These are phyloP conservation scores for Semnornis frantzii DNA, from an alignment of 2,113 vertebrate species.

Conservation along the genomic window DNA sequence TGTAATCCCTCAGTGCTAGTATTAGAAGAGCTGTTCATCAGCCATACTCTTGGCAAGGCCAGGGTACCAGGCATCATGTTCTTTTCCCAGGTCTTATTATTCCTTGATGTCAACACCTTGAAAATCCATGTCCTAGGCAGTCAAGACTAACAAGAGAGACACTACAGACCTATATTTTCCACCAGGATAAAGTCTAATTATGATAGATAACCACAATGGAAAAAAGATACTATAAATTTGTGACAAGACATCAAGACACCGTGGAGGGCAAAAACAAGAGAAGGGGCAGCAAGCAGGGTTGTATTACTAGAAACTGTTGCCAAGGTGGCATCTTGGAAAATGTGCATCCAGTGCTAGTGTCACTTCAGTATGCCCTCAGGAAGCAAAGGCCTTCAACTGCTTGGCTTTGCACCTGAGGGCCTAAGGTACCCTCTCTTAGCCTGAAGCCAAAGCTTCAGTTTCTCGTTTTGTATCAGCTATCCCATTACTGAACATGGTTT, in stretches of 20 bases:
- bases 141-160: not conserved
- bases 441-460: not conserved
- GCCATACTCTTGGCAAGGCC: not conserved
- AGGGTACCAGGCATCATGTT: fast-evolving
- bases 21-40: not conserved
- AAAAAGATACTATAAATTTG: not conserved
- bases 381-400: not conserved
- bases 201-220: not conserved
- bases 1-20: not conserved
- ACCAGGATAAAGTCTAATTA: not conserved
- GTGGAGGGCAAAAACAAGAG: not conserved
- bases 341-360: not conserved
- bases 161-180: not conserved
- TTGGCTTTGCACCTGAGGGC: not conserved
- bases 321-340: fast-evolving
- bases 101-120: not conserved
- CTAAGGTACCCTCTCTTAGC: fast-evolving
- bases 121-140: not conserved
- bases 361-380: not conserved
- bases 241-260: not conserved
- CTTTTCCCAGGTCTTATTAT: not conserved
- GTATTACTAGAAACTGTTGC: not conserved
- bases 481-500: not conserved
- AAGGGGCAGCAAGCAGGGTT: fast-evolving
- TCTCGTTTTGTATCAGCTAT: not conserved